phyloP scores from a whole-genome alignment of 2,797 vertebrate species.

The Lepus townsendii region DNA sequence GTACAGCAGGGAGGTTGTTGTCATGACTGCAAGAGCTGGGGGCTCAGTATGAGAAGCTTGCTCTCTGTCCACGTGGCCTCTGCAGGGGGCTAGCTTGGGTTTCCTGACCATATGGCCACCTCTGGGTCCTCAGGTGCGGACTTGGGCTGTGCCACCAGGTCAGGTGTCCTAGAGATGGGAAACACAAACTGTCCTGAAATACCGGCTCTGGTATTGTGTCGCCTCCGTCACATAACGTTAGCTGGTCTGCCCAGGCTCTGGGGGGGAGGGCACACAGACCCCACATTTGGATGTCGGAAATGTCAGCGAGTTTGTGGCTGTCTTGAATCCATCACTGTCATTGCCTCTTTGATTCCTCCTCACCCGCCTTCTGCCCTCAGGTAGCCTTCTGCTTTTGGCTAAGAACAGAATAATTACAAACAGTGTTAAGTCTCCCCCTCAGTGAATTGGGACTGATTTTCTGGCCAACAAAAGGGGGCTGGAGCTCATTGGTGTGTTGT shows the following conservation, averaged over 20 bases:
- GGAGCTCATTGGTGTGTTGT: not conserved
- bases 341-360: not conserved
- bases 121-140: too few relatives aligned
- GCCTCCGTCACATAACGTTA: too few relatives aligned
- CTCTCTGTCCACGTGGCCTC: accelerated
- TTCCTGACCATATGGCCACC: not conserved
- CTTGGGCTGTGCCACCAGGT: not conserved
- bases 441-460: not conserved
- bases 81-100: not conserved
- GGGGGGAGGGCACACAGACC: too few relatives aligned
- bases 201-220: not conserved
- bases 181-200: not conserved
- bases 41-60: not conserved
- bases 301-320: not conserved
- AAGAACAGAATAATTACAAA: not conserved
- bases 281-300: not conserved
- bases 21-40: not conserved
- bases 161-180: not conserved
- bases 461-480: not conserved
- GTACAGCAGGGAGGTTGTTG: too few relatives aligned
- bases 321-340: not conserved
- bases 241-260: not conserved
- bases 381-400: not conserved
- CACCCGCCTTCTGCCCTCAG: not conserved
- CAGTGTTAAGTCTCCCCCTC: not conserved